Conservation (phyloP, 2,113 vertebrate species). For the Australoheros scitulus region DNA sequence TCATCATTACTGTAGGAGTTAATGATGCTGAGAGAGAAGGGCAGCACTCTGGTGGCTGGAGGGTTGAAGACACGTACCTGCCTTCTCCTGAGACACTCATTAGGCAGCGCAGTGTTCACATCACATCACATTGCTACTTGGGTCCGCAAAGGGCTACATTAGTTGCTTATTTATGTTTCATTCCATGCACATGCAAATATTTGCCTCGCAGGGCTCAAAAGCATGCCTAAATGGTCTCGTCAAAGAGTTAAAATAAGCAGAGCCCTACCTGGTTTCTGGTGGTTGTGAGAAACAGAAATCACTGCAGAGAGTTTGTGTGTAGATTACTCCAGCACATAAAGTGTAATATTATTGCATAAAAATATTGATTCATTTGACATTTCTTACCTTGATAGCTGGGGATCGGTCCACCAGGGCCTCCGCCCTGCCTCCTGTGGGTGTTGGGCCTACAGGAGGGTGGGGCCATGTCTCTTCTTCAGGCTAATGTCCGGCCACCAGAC, state of each 20-base stretch:
- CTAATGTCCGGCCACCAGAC: too few relatives aligned
- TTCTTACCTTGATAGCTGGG: too few relatives aligned
- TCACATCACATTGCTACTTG: constrained; percentile 30
- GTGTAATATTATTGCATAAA: background rate
- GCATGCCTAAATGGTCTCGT: constrained; percentile 27
- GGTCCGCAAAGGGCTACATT: constrained; percentile 22
- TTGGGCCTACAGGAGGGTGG: too few relatives aligned
- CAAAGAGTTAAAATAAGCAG: constrained; percentile 9
- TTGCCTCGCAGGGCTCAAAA: constrained; percentile 11
- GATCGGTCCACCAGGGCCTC: too few relatives aligned
- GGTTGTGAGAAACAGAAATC: background rate
- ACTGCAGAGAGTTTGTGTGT: background rate
- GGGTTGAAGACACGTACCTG: constrained; percentile 66
- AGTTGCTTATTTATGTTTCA: constrained; percentile 46
- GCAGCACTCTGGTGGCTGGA: constrained; percentile 52
- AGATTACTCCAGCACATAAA: background rate
- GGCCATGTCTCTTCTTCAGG: too few relatives aligned
- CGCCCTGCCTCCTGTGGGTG: too few relatives aligned
- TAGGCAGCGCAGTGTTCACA: constrained; percentile 57
- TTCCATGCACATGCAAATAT: constrained; percentile 9
- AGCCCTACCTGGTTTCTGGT: background rate
- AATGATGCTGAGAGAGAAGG: constrained; percentile 72
- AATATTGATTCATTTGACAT: background rate
- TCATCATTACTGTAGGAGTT: constrained; percentile 67
- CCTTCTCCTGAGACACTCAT: constrained; percentile 71